Evolutionary conservation across 2,113 vertebrate genomes (phyloP).

Genomic region (Pituophis catenifer): DNA sequence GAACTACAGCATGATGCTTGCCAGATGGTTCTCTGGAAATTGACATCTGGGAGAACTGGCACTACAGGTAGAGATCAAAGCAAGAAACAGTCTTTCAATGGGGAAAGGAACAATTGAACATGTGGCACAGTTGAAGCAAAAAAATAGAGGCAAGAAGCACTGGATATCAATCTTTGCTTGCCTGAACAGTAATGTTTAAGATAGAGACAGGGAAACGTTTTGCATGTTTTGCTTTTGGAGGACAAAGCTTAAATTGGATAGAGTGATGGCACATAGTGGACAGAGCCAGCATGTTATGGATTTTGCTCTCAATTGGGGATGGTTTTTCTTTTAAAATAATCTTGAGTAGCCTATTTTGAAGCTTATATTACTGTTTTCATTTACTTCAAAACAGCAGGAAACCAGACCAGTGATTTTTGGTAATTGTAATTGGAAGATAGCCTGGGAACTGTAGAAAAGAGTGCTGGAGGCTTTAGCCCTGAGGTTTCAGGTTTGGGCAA

Average conservation of each 20-base stretch:
- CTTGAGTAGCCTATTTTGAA: background rate
- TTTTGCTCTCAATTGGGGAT: background rate
- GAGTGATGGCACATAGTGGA: background rate
- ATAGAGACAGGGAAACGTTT: background rate
- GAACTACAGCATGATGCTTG: background rate
- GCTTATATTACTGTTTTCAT: background rate
- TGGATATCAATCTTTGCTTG: background rate
- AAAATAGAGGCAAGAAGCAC: background rate
- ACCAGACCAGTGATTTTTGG: background rate
- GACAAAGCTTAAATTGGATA: background rate
- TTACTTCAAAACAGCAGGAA: background rate
- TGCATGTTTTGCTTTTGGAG: background rate
- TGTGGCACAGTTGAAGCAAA: background rate
- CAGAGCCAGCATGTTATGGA: background rate
- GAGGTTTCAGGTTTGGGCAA: background rate
- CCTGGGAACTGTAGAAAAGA: background rate
- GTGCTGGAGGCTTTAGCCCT: background rate
- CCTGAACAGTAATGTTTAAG: background rate
- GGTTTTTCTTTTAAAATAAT: background rate
- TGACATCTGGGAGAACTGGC: background rate
- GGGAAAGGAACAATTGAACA: background rate
- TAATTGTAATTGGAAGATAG: background rate
- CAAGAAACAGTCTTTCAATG: background rate
- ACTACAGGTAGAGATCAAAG: background rate
- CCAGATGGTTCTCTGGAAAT: background rate